Conservation (phyloP, 2,888 invertebrate genomes). For the Taphrorychus bicolor region DNA sequence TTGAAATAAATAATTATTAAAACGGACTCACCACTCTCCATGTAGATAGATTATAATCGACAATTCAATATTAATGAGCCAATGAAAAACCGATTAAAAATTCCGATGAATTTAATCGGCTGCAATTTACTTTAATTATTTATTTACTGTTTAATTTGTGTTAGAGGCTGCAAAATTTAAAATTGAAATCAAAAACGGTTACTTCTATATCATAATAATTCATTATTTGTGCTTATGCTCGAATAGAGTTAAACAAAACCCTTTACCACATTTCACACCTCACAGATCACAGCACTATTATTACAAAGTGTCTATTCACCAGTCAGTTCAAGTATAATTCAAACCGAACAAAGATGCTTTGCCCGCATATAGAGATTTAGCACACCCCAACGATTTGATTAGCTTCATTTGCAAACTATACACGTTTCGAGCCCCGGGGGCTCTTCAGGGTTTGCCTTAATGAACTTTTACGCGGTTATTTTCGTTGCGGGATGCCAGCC, state of each 20-base stretch:
- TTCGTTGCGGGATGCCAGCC: slow-evolving; percentile 11
- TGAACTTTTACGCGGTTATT: slow-evolving; percentile 24
- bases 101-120: slow-evolving; percentile 26
- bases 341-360: slow-evolving; percentile 14
- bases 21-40: slow-evolving; percentile 3
- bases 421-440: slow-evolving; percentile 25
- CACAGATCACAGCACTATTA: slow-evolving; percentile 16
- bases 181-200: background rate
- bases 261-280: slow-evolving; percentile 6
- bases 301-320: background rate
- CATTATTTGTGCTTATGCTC: background rate
- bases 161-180: background rate
- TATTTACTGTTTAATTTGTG: slow-evolving; percentile 30
- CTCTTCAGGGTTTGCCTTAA: slow-evolving; percentile 24
- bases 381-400: slow-evolving; percentile 19
- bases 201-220: background rate
- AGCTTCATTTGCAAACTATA: slow-evolving; percentile 21
- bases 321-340: background rate
- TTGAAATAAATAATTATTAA: slow-evolving; percentile 38
- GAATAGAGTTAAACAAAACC: background rate
- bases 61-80: slow-evolving; percentile 34
- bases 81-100: slow-evolving; percentile 38
- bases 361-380: slow-evolving; percentile 14
- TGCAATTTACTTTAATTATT: slow-evolving; percentile 23
- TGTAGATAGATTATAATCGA: slow-evolving; percentile 29